Conservation (phyloP, 2,113 vertebrate species). For the Dolichallabes microphthalmus region DNA sequence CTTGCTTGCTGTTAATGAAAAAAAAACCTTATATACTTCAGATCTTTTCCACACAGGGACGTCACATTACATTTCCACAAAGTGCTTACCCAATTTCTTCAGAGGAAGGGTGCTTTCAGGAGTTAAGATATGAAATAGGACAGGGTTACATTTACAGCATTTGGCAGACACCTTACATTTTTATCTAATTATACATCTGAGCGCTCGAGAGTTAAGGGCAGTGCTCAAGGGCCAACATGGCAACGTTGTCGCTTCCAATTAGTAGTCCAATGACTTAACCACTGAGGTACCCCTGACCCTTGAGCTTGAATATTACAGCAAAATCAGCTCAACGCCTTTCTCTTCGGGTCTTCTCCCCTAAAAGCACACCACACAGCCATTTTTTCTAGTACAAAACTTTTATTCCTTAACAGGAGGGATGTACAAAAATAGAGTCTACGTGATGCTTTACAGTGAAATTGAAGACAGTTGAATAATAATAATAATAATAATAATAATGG, state of each 20-base stretch:
- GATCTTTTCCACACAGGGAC: neutral
- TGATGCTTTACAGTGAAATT: conserved; percentile 34
- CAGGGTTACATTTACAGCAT: neutral
- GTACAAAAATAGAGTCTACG: conserved; percentile 61
- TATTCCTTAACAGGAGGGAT: conserved; percentile 54
- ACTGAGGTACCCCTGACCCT: too few relatives aligned
- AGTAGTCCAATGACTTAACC: too few relatives aligned
- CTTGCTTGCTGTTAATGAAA: neutral
- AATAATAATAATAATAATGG: conserved; percentile 39
- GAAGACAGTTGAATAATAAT: conserved; percentile 26
- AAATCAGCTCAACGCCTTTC: neutral
- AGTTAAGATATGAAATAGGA: neutral
- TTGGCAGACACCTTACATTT: too few relatives aligned
- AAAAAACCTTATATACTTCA: neutral
- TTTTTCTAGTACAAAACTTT: conserved; percentile 48
- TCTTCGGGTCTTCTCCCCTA: neutral
- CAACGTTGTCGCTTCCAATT: too few relatives aligned
- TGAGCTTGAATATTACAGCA: neutral
- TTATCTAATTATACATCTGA: too few relatives aligned
- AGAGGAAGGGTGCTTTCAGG: neutral
- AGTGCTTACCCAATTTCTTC: neutral
- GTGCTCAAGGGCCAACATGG: too few relatives aligned
- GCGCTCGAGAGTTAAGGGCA: too few relatives aligned
- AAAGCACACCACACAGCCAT: neutral
- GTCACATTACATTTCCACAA: neutral